Evolutionary conservation across 2,113 vertebrate genomes (phyloP).

Genomic region (Verasper variegatus): DNA sequence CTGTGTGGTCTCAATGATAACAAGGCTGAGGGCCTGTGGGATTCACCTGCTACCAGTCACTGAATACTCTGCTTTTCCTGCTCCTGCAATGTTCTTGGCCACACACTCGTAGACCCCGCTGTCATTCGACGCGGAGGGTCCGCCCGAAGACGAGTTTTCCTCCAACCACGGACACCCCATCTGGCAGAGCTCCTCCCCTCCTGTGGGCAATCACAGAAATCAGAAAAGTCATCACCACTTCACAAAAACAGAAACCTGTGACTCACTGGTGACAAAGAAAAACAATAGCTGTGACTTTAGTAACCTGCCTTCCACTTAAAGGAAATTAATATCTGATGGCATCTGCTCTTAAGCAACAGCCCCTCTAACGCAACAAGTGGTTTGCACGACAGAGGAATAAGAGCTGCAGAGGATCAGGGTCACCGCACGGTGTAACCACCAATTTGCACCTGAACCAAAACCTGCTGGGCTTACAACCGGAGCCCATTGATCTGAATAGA

Average conservation of each 20-base stretch:
- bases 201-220: conserved; percentile 70
- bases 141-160: conserved; percentile 83
- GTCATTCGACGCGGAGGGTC: conserved; percentile 77
- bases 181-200: conserved; percentile 82
- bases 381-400: conserved; percentile 24
- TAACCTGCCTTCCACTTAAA: background rate
- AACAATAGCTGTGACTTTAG: background rate
- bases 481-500: conserved; percentile 36
- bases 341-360: background rate
- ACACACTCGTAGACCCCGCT: conserved; percentile 86
- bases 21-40: background rate
- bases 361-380: background rate
- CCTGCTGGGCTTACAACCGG: conserved; percentile 9
- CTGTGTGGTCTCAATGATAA: too few species aligned
- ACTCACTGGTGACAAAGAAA: conserved; percentile 16
- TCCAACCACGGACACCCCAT: conserved; percentile 69
- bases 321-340: background rate
- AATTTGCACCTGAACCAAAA: conserved; percentile 52
- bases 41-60: conserved; percentile 79
- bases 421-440: conserved; percentile 33
- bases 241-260: background rate
- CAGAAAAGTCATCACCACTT: background rate
- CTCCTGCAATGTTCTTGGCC: conserved; percentile 81
- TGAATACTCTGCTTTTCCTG: conserved; percentile 64
- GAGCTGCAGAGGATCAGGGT: conserved; percentile 36